phyloP scores from a whole-genome alignment of 2,888 invertebrate species.

The Lypha dubia region DNA sequence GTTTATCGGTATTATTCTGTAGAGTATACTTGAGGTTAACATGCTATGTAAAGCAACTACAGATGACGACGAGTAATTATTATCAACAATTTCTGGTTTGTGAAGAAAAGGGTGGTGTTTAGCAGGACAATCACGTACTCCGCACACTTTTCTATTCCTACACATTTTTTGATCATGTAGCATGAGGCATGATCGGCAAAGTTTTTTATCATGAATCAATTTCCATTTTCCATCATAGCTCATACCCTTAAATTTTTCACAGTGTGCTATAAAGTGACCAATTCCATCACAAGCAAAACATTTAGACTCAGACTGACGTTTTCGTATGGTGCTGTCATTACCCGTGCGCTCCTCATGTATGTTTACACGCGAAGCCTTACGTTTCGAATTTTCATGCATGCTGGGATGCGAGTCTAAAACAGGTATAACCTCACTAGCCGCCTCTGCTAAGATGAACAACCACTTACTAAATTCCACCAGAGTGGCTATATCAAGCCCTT shows the following conservation, averaged over 20 bases:
- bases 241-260: slow-evolving; percentile 19
- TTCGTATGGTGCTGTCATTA: background rate
- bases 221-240: slow-evolving; percentile 23
- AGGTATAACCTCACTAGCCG: background rate
- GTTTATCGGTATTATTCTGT: slow-evolving; percentile 40
- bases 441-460: slow-evolving; percentile 57
- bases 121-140: background rate
- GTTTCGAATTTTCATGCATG: background rate
- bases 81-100: slow-evolving; percentile 6
- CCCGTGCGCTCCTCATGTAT: background rate
- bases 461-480: slow-evolving; percentile 52
- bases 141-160: slow-evolving; percentile 25
- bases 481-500: slow-evolving; percentile 1
- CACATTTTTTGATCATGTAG: slow-evolving; percentile 22
- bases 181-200: slow-evolving; percentile 30
- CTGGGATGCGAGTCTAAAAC: background rate
- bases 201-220: background rate
- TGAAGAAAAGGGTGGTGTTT: slow-evolving; percentile 28
- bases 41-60: slow-evolving; percentile 32
- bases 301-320: background rate
- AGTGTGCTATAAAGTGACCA: slow-evolving; percentile 33
- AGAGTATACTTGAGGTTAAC: slow-evolving; percentile 31
- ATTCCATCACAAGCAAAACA: slow-evolving; percentile 7
- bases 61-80: background rate
- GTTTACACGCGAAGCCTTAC: background rate